Base-by-base conservation (phyloP, 1,140 invertebrate species). In the Cyclina sinensis region DNA sequence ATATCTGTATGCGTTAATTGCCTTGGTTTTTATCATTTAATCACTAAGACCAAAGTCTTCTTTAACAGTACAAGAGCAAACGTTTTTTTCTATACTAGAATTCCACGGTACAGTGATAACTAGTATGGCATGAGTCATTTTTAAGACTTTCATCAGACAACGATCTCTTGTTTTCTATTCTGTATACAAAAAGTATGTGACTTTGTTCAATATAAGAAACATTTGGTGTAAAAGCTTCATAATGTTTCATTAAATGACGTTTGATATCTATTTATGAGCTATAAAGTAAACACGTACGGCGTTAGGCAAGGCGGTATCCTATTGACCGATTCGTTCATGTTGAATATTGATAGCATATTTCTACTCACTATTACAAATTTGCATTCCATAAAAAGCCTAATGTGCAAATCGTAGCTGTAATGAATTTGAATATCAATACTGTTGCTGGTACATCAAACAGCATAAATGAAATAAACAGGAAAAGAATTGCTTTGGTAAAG, bases 301-400 rank as follows among this genome's bases (percentile, higher is more conserved):
- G 46, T 74, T 48, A 37, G 32, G 39, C 62, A 84, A 73, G 82
- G 82, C 14, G 65, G 32, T 57, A 9, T 37, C 30, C 24, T 54
- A 73, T 73, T 70, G 82, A 54, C 12, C 2, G 24, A 54, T 46
- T 48, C 30, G 46, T 74, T 73, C 48, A 35, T 54, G 82, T 57
- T 24, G 30, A 18, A 84, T 73, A 74, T 84, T 70, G 48, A 73
- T 18, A 35, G 43, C 37, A 24, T 27, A 48, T 43, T 73, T 48
- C 27, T n/a, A 84, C 82, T 84, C 5, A 84, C 73, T 84, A 84
- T 84, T 84, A 84, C 82, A 32, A 35, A 84, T 84, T 84, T 84
- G 43, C 27, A 73, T 35, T 27, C 43, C 46, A 35, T 51, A 24
- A 78, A 78, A 76, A 54, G 18, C 12, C 24, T 51, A 54, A 51